phyloP scores from a whole-genome alignment of 2,888 invertebrate species.

The Lymantria monacha region DNA sequence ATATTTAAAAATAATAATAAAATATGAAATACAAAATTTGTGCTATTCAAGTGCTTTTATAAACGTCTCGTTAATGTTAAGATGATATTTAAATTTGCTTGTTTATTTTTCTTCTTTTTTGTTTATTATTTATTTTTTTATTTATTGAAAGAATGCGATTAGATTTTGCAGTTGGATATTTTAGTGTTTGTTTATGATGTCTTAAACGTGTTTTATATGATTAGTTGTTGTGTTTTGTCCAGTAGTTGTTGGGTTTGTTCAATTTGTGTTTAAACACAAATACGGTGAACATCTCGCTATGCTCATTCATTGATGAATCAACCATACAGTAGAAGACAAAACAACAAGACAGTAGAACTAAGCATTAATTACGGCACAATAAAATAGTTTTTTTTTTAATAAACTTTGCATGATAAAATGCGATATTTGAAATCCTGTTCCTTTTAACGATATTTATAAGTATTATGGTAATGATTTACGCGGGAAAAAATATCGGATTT shows the following conservation, averaged over 20 bases:
- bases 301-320: slow-evolving; percentile 11
- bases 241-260: slow-evolving; percentile 34
- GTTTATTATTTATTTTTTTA: slow-evolving; percentile 50
- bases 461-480: slow-evolving; percentile 26
- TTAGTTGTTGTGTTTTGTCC: slow-evolving; percentile 44
- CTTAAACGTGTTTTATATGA: slow-evolving; percentile 23
- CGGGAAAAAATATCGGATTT: slow-evolving; percentile 1
- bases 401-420: slow-evolving; percentile 23
- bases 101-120: slow-evolving; percentile 54
- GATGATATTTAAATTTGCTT: slow-evolving; percentile 81
- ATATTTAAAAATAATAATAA: slow-evolving; percentile 21
- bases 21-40: slow-evolving; percentile 55
- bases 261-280: slow-evolving; percentile 19
- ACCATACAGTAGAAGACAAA: background rate
- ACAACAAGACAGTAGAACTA: slow-evolving; percentile 22
- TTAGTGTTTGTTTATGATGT: slow-evolving; percentile 45
- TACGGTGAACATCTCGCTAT: slow-evolving; percentile 29
- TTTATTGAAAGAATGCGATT: slow-evolving; percentile 54
- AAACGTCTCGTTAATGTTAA: slow-evolving; percentile 59
- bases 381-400: slow-evolving; percentile 23
- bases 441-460: slow-evolving; percentile 11
- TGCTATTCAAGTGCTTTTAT: slow-evolving; percentile 79
- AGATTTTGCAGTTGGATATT: slow-evolving; percentile 45
- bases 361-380: slow-evolving; percentile 25
- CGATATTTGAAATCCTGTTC: slow-evolving; percentile 16